Evolutionary conservation across 2,888 invertebrate genomes (phyloP), one percentile per base, ranked within the genome.

Genomic region (Thyatira batis): DNA sequence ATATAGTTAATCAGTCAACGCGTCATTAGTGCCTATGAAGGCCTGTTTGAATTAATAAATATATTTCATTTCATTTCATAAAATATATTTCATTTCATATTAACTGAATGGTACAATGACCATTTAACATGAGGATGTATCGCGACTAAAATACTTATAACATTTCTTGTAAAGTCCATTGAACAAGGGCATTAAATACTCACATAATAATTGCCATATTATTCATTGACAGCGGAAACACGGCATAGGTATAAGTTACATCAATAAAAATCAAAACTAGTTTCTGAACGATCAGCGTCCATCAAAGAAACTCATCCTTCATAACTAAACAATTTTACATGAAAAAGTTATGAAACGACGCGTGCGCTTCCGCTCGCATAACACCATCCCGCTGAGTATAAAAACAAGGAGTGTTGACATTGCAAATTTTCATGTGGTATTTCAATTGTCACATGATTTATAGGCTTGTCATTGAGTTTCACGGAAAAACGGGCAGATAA

Each of bases 261-360:
- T 39, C 17, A 39, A 39, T 39, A 39, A 39, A 39, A 39, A 39
- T 39, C 13, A 17, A n/a, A 39, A 39, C 39, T 8, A 39, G 39
- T 39, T 39, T 8, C 13, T 11, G 39, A 33, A 13, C 13, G 13
- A 39, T 20, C 9, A 13, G 33, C 25, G 45, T 53, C 25, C 33
- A 30, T 23, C 44, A 53, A 53, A 53, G 48, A 52, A 52, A 43
- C 13, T 50, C 50, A 44, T 50, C 50, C 45, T 53, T 45, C 33
- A 30, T 28, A 28, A 49, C 20, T 49, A 27, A 51, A 50, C 45
- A 53, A 53, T 53, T 39, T 39, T 39, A 39, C 17, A 39, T 17
- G 13, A 39, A 39, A 39, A 39, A 39, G 39, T 39, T 17, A 39
- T 39, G 39, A 39, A 17, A 17, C 8, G 39, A 39, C 39, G 39